Base-by-base conservation (phyloP, 2,113 vertebrate species). In the Zosterops borbonicus region DNA sequence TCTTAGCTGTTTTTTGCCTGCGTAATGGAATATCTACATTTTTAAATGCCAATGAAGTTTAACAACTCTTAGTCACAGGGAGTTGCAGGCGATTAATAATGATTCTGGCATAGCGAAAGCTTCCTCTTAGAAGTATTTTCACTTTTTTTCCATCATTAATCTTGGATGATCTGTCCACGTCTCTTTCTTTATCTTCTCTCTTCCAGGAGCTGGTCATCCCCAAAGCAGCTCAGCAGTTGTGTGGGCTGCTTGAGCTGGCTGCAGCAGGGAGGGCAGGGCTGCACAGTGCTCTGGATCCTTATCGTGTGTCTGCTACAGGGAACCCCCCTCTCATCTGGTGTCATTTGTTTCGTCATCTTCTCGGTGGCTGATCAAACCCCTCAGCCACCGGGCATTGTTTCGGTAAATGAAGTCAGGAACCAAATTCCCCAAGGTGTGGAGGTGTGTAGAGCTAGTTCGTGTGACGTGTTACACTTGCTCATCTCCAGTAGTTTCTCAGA, bases 41-140 rank as follows among this genome's bases (percentile, higher is more conserved):
- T 94, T 81, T n/a, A 87, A 92, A 89, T 83, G 60, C 76, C 88
- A 80, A 35, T 90, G 71, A 71, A 64, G 12, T 95, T 90, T 93
- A 88, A 89, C 56, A 90, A n/a, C 83, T 84, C 73, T 94, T 92
- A 92, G 90, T 94, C 92, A 92, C 22, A 89, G 94, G 93, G 90
- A 96, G 93, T 92, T 94, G 63, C 80, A 89, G 56, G 50, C 35
- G 9, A 82, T 95, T 96, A 94, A 92, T 96, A 93, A 90, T 42
- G n/a, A 63, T 82, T 86, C 90, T 93, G 92, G 77, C 92, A 56
- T 35, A 83, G 59, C 1, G 22, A 94, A 94, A 63, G 73, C 78
- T 87, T 94, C 56, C 68, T 88, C 62, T 93, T 81, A 67, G 28
- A 62, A 87, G 55, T 77, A 11, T 56, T 92, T 92, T 91, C 73